A percentile compares a stretch with the other conserved stretches of the same genome.
Conservation (phyloP, 2,113 vertebrate genomes). For the Sphyrna mokarran region DNA sequence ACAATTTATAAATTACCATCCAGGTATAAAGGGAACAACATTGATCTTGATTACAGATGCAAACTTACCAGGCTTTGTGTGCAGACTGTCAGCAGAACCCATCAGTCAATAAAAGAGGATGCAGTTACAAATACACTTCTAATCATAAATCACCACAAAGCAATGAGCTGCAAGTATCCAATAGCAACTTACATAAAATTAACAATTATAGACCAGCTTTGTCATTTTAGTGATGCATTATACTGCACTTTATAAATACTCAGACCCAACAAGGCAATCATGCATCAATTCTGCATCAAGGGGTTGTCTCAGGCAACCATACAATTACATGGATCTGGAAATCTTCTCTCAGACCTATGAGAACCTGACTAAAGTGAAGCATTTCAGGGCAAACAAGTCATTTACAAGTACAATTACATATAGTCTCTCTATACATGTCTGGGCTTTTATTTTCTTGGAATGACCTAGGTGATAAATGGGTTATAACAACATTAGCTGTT, state of each 20-base stretch:
- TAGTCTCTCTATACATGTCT: conserved; percentile 9
- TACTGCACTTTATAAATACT: conserved; percentile 19
- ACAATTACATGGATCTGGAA: neutral
- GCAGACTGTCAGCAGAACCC: neutral
- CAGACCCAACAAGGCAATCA: conserved; percentile 12
- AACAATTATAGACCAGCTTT: conserved; percentile 20
- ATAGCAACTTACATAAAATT: conserved; percentile 5
- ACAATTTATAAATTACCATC: neutral
- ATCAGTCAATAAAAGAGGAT: neutral
- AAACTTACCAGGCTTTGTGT: neutral
- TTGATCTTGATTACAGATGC: neutral
- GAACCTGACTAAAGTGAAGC: conserved; percentile 12
- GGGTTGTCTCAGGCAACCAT: conserved; percentile 7
- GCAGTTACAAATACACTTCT: conserved; percentile 29
- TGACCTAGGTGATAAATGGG: conserved; percentile 7
- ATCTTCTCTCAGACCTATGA: neutral
- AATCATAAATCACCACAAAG: conserved; percentile 19
- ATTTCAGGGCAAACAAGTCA: conserved; percentile 32
- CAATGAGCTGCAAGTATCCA: neutral
- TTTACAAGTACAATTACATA: conserved; percentile 30
- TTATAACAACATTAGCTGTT: conserved; percentile 23
- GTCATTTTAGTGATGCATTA: conserved; percentile 19
- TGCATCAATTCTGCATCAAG: conserved; percentile 30
- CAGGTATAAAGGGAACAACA: neutral
- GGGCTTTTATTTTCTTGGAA: conserved; percentile 36